These are phyloP conservation scores for Numenius phaeopus DNA, from an alignment of 2,797 vertebrate genomes.

Conservation along the genomic window DNA sequence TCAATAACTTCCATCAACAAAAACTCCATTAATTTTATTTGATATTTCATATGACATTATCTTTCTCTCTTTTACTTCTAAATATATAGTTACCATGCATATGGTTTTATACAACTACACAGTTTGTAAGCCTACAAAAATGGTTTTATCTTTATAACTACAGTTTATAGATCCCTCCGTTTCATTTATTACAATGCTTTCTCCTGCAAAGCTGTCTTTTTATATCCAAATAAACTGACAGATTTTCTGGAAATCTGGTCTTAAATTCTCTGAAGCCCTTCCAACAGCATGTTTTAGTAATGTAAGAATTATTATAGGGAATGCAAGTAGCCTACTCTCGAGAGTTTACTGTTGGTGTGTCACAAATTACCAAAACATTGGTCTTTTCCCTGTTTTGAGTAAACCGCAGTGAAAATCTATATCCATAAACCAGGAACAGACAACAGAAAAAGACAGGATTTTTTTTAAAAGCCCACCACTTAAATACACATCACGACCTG, in stretches of 20 bases:
- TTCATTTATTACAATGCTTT: constrained; percentile 1
- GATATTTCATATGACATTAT: not conserved
- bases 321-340: not conserved
- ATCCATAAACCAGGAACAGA: not conserved
- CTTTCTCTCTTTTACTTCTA: not conserved
- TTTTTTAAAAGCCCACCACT: not conserved
- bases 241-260: constrained; percentile 14
- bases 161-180: not conserved
- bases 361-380: constrained; percentile 13
- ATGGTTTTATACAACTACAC: not conserved
- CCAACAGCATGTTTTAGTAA: not conserved
- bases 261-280: constrained; percentile 48
- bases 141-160: constrained; percentile 41
- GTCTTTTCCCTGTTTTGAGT: not conserved
- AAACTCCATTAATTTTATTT: not conserved
- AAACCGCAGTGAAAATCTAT: constrained; percentile 5
- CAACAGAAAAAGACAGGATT: not conserved
- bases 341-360: not conserved
- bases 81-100: not conserved
- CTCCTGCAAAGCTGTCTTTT: constrained; percentile 21
- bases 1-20: not conserved
- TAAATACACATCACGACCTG: not conserved
- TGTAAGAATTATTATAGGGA: not conserved
- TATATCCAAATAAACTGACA: constrained; percentile 30
- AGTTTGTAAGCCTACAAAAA: not conserved